Percentiles rank a stretch among this genome's conserved stretches.
Evolutionary conservation across 2,113 vertebrate species (phyloP).

Genomic region (Perccottus glenii): DNA sequence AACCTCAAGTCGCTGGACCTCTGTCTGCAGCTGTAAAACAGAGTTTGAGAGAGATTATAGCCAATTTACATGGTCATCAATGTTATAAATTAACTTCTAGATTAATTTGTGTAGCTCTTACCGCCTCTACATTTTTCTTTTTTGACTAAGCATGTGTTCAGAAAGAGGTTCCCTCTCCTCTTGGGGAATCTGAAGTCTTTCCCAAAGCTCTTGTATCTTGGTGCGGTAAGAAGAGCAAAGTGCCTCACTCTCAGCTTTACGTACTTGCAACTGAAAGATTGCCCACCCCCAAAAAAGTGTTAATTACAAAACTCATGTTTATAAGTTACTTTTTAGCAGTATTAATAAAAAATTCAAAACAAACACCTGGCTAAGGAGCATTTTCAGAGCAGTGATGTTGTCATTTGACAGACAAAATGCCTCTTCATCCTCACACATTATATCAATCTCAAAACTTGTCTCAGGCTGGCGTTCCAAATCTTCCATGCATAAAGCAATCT

Average conservation of each 20-base stretch:
- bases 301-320: neutral
- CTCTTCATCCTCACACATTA: slow-evolving; percentile 88
- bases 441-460: slow-evolving; percentile 88
- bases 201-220: slow-evolving; percentile 86
- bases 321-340: neutral
- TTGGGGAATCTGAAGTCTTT: slow-evolving; percentile 81
- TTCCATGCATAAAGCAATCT: slow-evolving; percentile 87
- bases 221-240: slow-evolving; percentile 78
- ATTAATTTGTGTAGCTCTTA: slow-evolving; percentile 70
- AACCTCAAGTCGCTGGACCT: slow-evolving; percentile 83
- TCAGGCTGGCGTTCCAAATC: slow-evolving; percentile 87
- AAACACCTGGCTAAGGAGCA: slow-evolving; percentile 84
- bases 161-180: slow-evolving; percentile 81
- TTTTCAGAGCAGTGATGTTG: slow-evolving; percentile 84
- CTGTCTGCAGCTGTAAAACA: slow-evolving; percentile 81
- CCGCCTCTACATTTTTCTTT: slow-evolving; percentile 81
- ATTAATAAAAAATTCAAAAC: neutral
- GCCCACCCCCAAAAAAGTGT: neutral
- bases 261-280: slow-evolving; percentile 80
- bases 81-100: neutral
- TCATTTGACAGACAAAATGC: slow-evolving; percentile 88
- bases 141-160: slow-evolving; percentile 76
- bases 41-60: no score
- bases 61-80: no score
- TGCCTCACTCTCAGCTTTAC: slow-evolving; percentile 79